Base-by-base conservation (phyloP, 2,113 vertebrate genomes). In the Heloderma charlesbogerti region DNA sequence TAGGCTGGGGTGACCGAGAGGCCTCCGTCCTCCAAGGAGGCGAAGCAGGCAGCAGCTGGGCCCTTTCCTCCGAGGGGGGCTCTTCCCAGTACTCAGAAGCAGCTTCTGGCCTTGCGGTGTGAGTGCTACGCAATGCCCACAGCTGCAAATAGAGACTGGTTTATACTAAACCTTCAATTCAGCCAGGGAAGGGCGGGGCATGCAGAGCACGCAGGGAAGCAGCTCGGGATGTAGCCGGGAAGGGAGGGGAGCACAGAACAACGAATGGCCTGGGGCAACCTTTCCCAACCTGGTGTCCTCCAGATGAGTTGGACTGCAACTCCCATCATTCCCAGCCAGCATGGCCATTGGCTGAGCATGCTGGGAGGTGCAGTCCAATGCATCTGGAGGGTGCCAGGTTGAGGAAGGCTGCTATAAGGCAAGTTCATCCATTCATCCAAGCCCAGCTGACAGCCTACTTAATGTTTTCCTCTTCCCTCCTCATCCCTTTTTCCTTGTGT, bases 91-190 rank as follows among this genome's bases (percentile, higher is more conserved):
- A 67, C 27, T 10, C 66, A 2, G n/a, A 31, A 31, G 51, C 4
- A 0, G 12, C 48, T 15, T 60, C 77, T 7, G 51, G 12, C 31
- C 20, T 40, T 37, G 69, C 48, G 0, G 37, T 45, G 74, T 0
- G 72, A 51, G 85, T 37, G 72, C n/a, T 20, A 31, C 4, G 22
- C 54, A 10, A 37, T 66, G 54, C 74, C 86, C 86, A 78, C 74
- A 88, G 37, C 86, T 66, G 72, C 86, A 88, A 77, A 77, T 87
- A 77, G 74, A 15, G 51, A 6, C 13, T 78, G 63, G 86, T 77
- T 88, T 88, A 78, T 63, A 78, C 54, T 27, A 78, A 88, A 78
- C 74, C 72, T 29, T 78, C 54, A 66, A 78, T 88, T 87, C 72
- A 43, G 72, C 72, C 54, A 63, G 45, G 74, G 78, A 88, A 66